Conservation (phyloP, 2,888 invertebrate genomes). For the Tachina lurida region DNA sequence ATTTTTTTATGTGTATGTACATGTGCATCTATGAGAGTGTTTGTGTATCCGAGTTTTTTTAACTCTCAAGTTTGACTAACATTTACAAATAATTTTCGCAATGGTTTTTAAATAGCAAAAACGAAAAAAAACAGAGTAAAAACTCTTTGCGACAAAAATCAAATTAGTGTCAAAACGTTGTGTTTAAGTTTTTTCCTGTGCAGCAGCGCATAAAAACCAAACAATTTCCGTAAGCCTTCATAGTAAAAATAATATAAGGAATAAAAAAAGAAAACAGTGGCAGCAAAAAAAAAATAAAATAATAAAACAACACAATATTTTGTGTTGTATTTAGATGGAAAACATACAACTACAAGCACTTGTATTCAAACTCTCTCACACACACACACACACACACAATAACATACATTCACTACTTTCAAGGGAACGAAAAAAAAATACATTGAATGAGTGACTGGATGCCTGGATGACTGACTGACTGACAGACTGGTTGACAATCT, state of each 20-base stretch:
- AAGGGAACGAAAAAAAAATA: slow-evolving; percentile 53
- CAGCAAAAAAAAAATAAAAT: slow-evolving; percentile 20
- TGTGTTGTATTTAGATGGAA: slow-evolving; percentile 56
- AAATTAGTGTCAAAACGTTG: slow-evolving; percentile 72
- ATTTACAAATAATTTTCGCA: slow-evolving; percentile 67
- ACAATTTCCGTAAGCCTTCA: slow-evolving; percentile 70
- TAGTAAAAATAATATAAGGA: slow-evolving; percentile 56
- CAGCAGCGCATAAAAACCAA: slow-evolving; percentile 68
- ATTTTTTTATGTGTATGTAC: neutral
- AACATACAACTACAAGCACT: slow-evolving; percentile 49
- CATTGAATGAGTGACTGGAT: slow-evolving; percentile 46
- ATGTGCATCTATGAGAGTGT: neutral
- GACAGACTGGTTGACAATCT: slow-evolving; percentile 37
- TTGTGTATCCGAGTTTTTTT: slow-evolving; percentile 35
- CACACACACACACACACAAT: neutral
- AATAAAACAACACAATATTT: slow-evolving; percentile 35
- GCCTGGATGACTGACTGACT: slow-evolving; percentile 20
- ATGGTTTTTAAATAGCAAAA: slow-evolving; percentile 66
- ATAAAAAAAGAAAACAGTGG: slow-evolving; percentile 24
- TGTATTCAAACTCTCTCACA: neutral
- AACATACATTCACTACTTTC: neutral
- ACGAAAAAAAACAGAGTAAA: slow-evolving; percentile 41
- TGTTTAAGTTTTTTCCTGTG: slow-evolving; percentile 69
- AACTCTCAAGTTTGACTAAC: slow-evolving; percentile 64
- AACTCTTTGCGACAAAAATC: slow-evolving; percentile 71